Evolutionary conservation across 2,888 invertebrate species (phyloP), one percentile per base, ranked within the genome.

Genomic region (Pachycephus smyrnensis): DNA sequence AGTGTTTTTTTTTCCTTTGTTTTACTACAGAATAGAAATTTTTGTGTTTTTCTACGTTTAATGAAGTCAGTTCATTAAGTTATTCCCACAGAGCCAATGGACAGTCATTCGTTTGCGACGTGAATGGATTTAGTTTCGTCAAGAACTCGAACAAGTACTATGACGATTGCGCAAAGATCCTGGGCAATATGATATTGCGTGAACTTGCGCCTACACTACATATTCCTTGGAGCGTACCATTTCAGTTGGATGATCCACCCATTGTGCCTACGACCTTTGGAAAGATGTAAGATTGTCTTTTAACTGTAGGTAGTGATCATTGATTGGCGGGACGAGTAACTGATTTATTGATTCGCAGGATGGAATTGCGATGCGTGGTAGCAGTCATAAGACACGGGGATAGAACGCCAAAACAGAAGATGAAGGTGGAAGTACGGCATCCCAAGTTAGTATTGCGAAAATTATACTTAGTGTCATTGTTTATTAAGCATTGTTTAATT

Each of bases 101-200:
- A 75, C 98, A 98, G 92, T 99, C 99, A 0, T 99, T 97, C 92
- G 99, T 99, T 0, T 99, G 99, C 92, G 99, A 99, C 93, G 99
- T 99, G 4, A 99, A 99, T 92, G 99, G 99, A 0, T 99, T 99
- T 92, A 99, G 99, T 90, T 99, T 99, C 92, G 99, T 99, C 36
- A 99, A 99, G 92, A 99, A 99, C 91, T 99, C 99, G 0, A 98
- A 98, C 92, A 99, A 99, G 90, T 99, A 99, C 93, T 99, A 99
- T 91, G 99, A 99, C 92, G 99, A 99, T 90, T 99, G 99, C 92
- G 99, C 99, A 33, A 98, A 99, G 93, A 99, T 99, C 81, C 93
- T 98, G 84, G 98, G 98, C 30, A 99, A 99, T 90, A 99, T 99
- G 98, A 98, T 99, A 81, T 92, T 99, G 79, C 93, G 99, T 78